These are phyloP conservation scores for Ochotona curzoniae DNA, from an alignment of 2,113 vertebrate genomes.

Conservation along the genomic window DNA sequence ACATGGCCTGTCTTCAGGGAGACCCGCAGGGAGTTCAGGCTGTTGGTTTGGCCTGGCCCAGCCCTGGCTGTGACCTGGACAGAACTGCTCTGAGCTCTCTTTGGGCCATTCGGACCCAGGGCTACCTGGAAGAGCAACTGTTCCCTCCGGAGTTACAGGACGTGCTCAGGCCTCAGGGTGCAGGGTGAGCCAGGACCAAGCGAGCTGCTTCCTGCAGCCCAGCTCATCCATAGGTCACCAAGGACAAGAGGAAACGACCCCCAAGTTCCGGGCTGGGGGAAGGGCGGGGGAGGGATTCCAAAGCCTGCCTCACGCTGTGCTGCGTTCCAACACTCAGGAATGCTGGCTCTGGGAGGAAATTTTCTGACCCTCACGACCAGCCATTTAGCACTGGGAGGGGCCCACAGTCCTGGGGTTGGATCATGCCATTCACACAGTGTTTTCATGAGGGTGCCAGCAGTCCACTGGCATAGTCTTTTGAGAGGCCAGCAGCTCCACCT, in stretches of 20 bases:
- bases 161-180: background rate
- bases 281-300: background rate
- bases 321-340: background rate
- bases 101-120: background rate
- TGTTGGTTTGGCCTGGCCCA: no score
- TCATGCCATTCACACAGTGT: no score
- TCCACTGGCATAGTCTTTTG: background rate
- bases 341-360: background rate
- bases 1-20: no score
- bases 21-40: no score
- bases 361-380: background rate
- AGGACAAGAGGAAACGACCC: background rate
- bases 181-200: background rate
- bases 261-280: rapidly evolving
- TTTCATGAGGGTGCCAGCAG: no score
- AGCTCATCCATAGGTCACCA: rapidly evolving
- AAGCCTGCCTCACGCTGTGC: rapidly evolving
- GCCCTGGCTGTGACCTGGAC: background rate
- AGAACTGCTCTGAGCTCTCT: background rate
- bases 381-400: background rate
- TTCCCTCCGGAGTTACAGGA: background rate
- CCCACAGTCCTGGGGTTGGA: background rate
- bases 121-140: background rate
- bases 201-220: background rate
- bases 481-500: no score